Percentiles rank a stretch among this genome's conserved stretches.
Conservation (phyloP, 1,140 invertebrate species). For the Anoplolepis gracilipes region DNA sequence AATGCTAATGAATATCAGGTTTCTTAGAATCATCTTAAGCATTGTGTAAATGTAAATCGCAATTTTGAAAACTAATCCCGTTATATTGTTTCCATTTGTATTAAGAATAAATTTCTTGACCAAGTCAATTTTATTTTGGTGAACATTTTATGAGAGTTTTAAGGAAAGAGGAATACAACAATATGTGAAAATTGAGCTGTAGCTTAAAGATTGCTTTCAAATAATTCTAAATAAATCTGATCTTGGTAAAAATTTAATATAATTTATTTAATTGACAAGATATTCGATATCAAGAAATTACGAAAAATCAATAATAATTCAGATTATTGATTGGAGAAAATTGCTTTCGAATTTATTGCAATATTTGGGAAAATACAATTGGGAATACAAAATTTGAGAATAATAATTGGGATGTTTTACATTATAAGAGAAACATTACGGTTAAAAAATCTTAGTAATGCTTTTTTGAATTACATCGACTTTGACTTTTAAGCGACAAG, state of each 20-base stretch:
- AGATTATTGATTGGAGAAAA: neutral
- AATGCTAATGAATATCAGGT: slow-evolving; percentile 64
- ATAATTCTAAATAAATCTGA: slow-evolving; percentile 20
- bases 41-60: slow-evolving; percentile 27
- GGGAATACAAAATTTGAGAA: neutral
- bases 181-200: neutral
- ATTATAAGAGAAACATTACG: neutral
- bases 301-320: neutral
- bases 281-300: neutral
- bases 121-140: neutral
- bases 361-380: neutral
- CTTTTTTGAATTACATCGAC: neutral
- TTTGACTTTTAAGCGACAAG: neutral
- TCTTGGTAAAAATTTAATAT: neutral
- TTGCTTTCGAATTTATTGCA: neutral
- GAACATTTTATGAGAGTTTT: neutral
- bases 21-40: neutral
- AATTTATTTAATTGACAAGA: neutral
- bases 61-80: slow-evolving; percentile 2
- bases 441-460: neutral
- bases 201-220: neutral
- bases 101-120: neutral
- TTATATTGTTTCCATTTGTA: neutral
- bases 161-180: neutral
- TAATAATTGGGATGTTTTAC: neutral